Base-by-base conservation (phyloP, 2,888 invertebrate species). In the Folsomia manolachei region DNA sequence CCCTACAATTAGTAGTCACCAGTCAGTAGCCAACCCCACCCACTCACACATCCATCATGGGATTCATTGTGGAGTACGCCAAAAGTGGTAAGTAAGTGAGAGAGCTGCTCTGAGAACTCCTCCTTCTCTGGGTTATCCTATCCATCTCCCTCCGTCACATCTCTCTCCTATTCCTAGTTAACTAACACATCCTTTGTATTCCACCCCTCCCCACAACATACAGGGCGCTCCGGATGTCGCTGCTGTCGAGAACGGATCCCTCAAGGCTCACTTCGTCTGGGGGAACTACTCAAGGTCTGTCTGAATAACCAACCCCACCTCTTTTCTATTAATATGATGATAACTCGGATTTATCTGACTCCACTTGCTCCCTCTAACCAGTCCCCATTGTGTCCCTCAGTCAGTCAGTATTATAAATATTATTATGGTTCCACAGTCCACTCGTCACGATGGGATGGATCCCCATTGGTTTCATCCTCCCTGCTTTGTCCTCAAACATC, bases 391-490 rank as follows among this genome's bases (percentile, higher is more conserved):
- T n/a, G n/a, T n/a, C n/a, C n/a, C n/a, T n/a, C n/a, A n/a, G n/a
- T n/a, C n/a, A n/a, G n/a, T n/a, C n/a, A n/a, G n/a, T n/a, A n/a
- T n/a, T n/a, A n/a, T n/a, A n/a, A n/a, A n/a, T n/a, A n/a, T n/a
- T n/a, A n/a, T 4, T 26, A 14, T 60, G 21, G 7, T 60, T n/a
- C n/a, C n/a, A n/a, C 23, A 66, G 65, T 39, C 65, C 1, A 39
- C 7, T 2, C 65, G 39, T 66, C 65, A 66, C 51, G 21, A 52
- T 2, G 65, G 65, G 21, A 66, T 39, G 52, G 65, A 66, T 66
- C 51, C 65, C 9, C 18, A 51, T 24, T 66, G 65, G 65, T 66
- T 39, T n/a, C 65, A 66, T 51, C 4, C 19, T 19, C n/a, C 27
- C n/a, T 66, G 65, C 52, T 66, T 66, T n/a, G 39, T 66, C 52